Conservation (phyloP, 1,140 invertebrate genomes). For the Forficula auricularia region DNA sequence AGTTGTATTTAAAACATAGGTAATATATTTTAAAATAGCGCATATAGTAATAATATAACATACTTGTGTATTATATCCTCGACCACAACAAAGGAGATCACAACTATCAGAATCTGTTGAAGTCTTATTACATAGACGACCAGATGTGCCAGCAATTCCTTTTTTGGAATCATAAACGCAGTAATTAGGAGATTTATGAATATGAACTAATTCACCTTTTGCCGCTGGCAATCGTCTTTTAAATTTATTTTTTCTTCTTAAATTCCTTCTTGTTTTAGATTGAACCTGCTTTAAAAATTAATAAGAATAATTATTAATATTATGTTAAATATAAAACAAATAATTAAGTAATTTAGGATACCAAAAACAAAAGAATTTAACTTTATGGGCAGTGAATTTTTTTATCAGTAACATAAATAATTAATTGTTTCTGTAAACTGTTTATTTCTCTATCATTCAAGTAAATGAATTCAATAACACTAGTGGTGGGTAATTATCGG, state of each 20-base stretch:
- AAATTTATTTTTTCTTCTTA: conserved; percentile 20
- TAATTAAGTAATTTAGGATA: neutral
- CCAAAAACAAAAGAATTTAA: neutral
- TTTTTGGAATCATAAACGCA: conserved; percentile 35
- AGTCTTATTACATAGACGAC: conserved; percentile 40
- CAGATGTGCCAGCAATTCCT: conserved; percentile 40
- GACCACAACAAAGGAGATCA: conserved; percentile 42
- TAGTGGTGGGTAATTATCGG: too few relatives aligned
- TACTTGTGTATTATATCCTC: conserved; percentile 41
- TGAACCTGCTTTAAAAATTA: conserved; percentile 15
- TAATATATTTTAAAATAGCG: too few relatives aligned
- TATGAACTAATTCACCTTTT: conserved; percentile 38
- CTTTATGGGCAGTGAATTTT: neutral
- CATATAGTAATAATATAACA: too few relatives aligned
- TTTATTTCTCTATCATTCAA: too few relatives aligned
- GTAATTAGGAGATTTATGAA: conserved; percentile 45
- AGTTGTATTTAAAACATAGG: too few relatives aligned
- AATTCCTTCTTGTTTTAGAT: conserved; percentile 18
- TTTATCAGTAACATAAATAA: conserved; percentile 2
- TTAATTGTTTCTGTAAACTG: conserved; percentile 3
- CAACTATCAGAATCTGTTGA: conserved; percentile 38
- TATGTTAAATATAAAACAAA: too few relatives aligned
- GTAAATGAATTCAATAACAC: too few relatives aligned
- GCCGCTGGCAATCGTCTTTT: conserved; percentile 19
- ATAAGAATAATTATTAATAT: too few relatives aligned